Evolutionary conservation across 2,113 vertebrate genomes (phyloP), one percentile per base, ranked within the genome.

Genomic region (Microtus oregoni): DNA sequence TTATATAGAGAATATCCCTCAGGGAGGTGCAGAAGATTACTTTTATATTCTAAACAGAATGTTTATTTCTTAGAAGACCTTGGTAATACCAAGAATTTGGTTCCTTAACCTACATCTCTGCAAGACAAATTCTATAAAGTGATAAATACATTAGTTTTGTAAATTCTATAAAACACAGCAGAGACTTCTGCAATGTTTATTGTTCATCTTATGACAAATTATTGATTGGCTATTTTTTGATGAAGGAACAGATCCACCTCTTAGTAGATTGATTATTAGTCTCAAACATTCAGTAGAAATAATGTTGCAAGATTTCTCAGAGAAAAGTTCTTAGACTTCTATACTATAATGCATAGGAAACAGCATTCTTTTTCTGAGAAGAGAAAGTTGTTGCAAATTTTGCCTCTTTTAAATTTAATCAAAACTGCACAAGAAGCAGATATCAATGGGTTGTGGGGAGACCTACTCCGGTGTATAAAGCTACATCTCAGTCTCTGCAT

Each of bases 31-130:
- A 75, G 1, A 92, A 91, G 67, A 94, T 94, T 89, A 95, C 52
- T 55, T 82, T 70, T 95, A 14, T 32, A 61, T n/a, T 70, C 15
- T 88, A 73, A 94, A 94, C 83, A 91, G 22, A 72, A 38, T 75
- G n/a, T 79, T 96, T 94, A 97, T 97, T 63, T 97, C 50, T 83
- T 89, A 93, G n/a, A 67, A 77, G 47, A 95, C 70, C 87, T 97
- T 96, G 76, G 7, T 95, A 95, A 93, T 88, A 67, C n/a, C 82
- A 52, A 73, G 70, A 93, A 93, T 93, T 88, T 73, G 70, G 50
- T 91, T 97, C 52, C 82, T 97, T 96, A 97, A 89, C 81, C 81
- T 28, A 26, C 0, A 47, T 90, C n/a, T 88, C 75, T 86, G 83
- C 92, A 87, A 77, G 47, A 95, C 52, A 79, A 87, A 61, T 73